A percentile compares a stretch with the other conserved stretches of the same genome.
These are phyloP conservation scores for Pipistrellus pipistrellus DNA, from an alignment of 2,797 vertebrate species.

Conservation along the genomic window DNA sequence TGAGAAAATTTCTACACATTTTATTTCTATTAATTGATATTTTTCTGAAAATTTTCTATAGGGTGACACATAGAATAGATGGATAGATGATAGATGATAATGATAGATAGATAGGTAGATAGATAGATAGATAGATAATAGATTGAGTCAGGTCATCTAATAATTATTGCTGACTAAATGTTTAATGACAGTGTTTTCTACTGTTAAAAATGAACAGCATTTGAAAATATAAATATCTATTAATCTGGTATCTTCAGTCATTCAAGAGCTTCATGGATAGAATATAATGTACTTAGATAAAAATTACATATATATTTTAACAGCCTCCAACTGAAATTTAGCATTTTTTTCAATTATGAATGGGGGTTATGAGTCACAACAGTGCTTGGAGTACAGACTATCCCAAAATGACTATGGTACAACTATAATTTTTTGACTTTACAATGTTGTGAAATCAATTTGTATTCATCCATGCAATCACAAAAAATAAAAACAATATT, in stretches of 20 bases:
- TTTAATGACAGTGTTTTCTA: neutral
- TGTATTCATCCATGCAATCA: neutral
- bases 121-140: neutral
- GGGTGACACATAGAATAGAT: neutral
- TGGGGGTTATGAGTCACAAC: neutral
- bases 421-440: neutral
- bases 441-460: neutral
- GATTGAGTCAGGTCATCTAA: neutral
- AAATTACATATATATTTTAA: neutral
- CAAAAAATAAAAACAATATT: neutral
- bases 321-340: neutral
- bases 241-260: neutral
- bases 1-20: neutral
- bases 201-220: neutral
- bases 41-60: neutral
- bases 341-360: neutral
- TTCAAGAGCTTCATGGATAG: neutral
- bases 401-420: neutral
- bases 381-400: neutral
- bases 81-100: too few relatives aligned
- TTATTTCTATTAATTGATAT: slow-evolving; percentile 8
- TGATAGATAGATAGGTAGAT: neutral
- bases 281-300: neutral
- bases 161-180: neutral
- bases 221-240: neutral